Conservation (phyloP, 2,797 vertebrate species). For the Cyclura pinguis region DNA sequence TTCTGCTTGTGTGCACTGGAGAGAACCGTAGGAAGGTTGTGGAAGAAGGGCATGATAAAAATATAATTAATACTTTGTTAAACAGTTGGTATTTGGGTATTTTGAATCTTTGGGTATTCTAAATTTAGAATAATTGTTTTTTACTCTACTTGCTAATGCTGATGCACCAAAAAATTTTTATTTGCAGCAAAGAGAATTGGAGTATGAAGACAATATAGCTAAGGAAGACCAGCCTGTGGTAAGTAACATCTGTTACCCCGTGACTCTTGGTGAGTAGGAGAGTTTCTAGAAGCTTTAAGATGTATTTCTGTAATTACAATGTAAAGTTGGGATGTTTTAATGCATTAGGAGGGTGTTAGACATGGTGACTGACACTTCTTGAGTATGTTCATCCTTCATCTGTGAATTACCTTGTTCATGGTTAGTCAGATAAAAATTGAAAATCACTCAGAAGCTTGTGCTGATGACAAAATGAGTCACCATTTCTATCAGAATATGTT, state of each 20-base stretch:
- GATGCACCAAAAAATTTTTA: slow-evolving; percentile 29
- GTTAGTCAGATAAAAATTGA: neutral
- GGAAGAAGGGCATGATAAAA: too few species aligned
- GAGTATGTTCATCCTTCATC: too few species aligned
- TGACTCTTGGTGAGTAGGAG: neutral
- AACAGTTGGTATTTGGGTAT: neutral
- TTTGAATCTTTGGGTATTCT: neutral
- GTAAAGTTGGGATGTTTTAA: neutral
- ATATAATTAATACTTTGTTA: neutral
- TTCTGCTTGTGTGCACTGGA: neutral
- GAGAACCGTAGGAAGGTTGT: too few species aligned
- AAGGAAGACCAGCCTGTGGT: slow-evolving; percentile 93
- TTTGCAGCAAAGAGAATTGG: slow-evolving; percentile 90
- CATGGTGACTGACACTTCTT: neutral
- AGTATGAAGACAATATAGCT: slow-evolving; percentile 93
- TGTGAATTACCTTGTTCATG: neutral
- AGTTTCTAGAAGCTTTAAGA: neutral
- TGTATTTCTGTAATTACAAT: neutral
- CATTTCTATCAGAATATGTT: neutral
- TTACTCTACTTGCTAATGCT: slow-evolving; percentile 1
- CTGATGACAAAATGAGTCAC: neutral
- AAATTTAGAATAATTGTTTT: neutral
- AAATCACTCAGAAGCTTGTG: neutral
- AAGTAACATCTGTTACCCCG: slow-evolving; percentile 66
- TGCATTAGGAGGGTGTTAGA: neutral